Evolutionary conservation across 2,888 invertebrate genomes (phyloP).

Genomic region (Sclerodermus sp.): DNA sequence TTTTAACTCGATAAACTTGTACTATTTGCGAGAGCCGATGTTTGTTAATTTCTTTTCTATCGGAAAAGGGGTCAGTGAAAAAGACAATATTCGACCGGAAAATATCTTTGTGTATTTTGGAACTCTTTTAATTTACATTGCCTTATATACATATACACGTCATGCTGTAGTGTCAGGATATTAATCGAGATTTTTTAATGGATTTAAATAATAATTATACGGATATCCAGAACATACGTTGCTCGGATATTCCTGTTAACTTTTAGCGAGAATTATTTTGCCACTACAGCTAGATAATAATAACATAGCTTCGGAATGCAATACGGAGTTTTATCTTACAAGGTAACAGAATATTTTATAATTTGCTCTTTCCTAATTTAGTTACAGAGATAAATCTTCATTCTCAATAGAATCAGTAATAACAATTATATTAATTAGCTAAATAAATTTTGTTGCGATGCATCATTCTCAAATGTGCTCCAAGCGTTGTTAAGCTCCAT

Average conservation of each 20-base stretch:
- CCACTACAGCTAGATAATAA: constrained; percentile 24
- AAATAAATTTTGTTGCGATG: constrained; percentile 78
- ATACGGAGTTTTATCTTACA: constrained; percentile 33
- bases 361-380: neutral
- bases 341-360: constrained; percentile 25
- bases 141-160: constrained; percentile 36
- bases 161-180: constrained; percentile 19
- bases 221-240: constrained; percentile 20
- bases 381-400: constrained; percentile 21
- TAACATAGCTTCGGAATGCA: constrained; percentile 36
- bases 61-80: neutral
- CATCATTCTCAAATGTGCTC: constrained; percentile 92
- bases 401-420: constrained; percentile 20
- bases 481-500: constrained; percentile 99
- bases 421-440: constrained; percentile 44
- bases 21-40: too few relatives aligned
- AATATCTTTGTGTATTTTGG: constrained; percentile 54
- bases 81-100: constrained; percentile 41
- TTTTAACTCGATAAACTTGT: too few relatives aligned
- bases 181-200: constrained; percentile 25
- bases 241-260: constrained; percentile 11
- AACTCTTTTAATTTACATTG: constrained; percentile 34
- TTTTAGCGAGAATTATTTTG: constrained; percentile 9
- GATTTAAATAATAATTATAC: constrained; percentile 27
- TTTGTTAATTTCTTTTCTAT: too few relatives aligned